phyloP scores from a whole-genome alignment of 2,797 vertebrate genomes.

The Sphaeramia orbicularis region DNA sequence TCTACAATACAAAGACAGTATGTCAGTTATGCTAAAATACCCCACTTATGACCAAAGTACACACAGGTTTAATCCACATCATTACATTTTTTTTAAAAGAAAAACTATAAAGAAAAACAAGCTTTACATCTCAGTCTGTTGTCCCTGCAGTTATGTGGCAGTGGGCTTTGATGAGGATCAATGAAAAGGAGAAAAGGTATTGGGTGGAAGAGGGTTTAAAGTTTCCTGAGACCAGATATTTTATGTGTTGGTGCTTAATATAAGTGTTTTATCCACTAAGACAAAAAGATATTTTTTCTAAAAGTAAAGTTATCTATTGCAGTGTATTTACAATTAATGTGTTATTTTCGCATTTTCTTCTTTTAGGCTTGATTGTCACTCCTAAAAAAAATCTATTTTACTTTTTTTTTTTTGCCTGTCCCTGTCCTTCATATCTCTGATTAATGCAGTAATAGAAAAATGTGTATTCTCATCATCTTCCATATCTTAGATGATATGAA shows the following conservation, averaged over 20 bases:
- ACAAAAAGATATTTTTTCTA: conserved; percentile 23
- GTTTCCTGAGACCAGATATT: conserved; percentile 71
- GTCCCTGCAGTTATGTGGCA: conserved; percentile 50
- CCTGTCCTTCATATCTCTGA: conserved; percentile 8
- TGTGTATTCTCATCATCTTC: conserved; percentile 16
- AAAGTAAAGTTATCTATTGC: conserved; percentile 15
- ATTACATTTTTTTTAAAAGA: conserved; percentile 43
- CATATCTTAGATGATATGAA: conserved; percentile 9
- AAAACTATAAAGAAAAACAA: conserved; percentile 29
- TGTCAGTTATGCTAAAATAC: neutral
- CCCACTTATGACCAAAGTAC: no score
- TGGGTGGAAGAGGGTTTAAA: conserved; percentile 29
- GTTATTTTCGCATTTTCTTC: no score
- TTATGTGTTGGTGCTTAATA: conserved; percentile 40
- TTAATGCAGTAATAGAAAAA: conserved; percentile 3
- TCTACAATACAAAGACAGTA: neutral
- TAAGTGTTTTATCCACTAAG: conserved; percentile 11
- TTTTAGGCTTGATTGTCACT: neutral
- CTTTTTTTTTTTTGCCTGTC: no score
- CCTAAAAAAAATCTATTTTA: neutral
- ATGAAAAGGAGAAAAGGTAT: neutral
- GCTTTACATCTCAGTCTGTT: conserved; percentile 25
- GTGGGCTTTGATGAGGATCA: neutral
- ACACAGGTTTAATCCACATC: conserved; percentile 28
- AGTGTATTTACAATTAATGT: conserved; percentile 1